Percentiles rank a stretch among this genome's conserved stretches.
phyloP scores from a whole-genome alignment of 1,140 invertebrate genomes.

The Tribolium madens region DNA sequence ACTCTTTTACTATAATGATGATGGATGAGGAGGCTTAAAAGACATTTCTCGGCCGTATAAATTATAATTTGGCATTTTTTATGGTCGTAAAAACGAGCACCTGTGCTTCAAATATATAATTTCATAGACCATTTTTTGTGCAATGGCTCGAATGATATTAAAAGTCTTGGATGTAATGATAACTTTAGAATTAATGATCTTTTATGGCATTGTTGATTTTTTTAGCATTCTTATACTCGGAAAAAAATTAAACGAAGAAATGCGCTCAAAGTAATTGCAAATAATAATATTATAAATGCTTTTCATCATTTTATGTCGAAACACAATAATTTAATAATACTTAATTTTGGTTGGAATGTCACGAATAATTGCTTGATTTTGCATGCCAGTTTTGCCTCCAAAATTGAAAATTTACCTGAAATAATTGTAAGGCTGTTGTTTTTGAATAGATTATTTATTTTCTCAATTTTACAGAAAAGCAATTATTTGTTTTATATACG shows the following conservation, averaged over 20 bases:
- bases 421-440: constrained; percentile 3
- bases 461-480: background rate
- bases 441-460: background rate
- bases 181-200: constrained; percentile 46
- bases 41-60: constrained; percentile 48
- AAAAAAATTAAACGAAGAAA: no score
- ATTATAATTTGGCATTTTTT: constrained; percentile 49
- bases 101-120: constrained; percentile 44
- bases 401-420: background rate
- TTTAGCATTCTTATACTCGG: constrained; percentile 1
- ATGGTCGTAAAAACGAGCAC: constrained; percentile 45
- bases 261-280: background rate
- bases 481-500: no score
- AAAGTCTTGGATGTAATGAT: constrained; percentile 47
- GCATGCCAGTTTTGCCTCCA: background rate
- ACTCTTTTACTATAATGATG: constrained; percentile 47
- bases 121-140: constrained; percentile 49
- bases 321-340: no score
- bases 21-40: constrained; percentile 47
- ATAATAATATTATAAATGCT: no score
- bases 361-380: no score
- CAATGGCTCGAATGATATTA: constrained; percentile 37
- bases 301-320: no score
- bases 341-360: no score
- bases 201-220: constrained; percentile 45